Evolutionary conservation across 2,113 vertebrate genomes (phyloP), one percentile per base, ranked within the genome.

Genomic region (Elaphurus davidianus): DNA sequence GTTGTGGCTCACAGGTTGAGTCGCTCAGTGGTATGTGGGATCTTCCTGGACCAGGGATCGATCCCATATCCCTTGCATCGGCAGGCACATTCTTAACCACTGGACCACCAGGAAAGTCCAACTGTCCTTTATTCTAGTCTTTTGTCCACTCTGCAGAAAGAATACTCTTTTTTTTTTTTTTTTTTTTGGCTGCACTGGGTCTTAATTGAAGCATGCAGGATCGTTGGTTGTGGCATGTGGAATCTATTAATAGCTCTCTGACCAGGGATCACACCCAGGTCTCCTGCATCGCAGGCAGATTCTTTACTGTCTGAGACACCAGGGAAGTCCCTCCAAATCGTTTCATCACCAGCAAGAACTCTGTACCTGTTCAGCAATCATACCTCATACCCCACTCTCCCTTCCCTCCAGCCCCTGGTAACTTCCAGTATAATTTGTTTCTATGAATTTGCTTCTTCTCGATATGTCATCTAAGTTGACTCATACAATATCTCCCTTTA

Each of bases 361-460:
- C 87, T n/a, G 36, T 3, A 6, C n/a, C 36, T 7, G 2, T 7
- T 36, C 3, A 36, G 23, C 47, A 33, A 0, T 3, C 40, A 15
- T 30, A 25, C 52, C 45, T 3, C 40, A 15, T 30, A 25, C 52
- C 45, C 9, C 23, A 0, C 43, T 4, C 8, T 14, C 30, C 21
- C 10, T 30, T 8, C 60, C 71, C n/a, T 6, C 78, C 62, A 5
- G 10, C 13, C 14, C 17, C 57, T 6, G 33, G n/a, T 16, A 3
- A 47, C n/a, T 28, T 76, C 33, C 50, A 13, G 14, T 14, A 33
- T 14, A 11, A 30, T 55, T 19, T n/a, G 64, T 62, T 43, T 36
- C 36, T 43, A 2, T 12, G 33, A 67, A 3, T 15, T 28, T 45
- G 47, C 79, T 30, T 85, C 0, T 36, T 50, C 43, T 10, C 12